Evolutionary conservation across 2,888 invertebrate genomes (phyloP), one percentile per base, ranked within the genome.

Genomic region (Erynnis tages): DNA sequence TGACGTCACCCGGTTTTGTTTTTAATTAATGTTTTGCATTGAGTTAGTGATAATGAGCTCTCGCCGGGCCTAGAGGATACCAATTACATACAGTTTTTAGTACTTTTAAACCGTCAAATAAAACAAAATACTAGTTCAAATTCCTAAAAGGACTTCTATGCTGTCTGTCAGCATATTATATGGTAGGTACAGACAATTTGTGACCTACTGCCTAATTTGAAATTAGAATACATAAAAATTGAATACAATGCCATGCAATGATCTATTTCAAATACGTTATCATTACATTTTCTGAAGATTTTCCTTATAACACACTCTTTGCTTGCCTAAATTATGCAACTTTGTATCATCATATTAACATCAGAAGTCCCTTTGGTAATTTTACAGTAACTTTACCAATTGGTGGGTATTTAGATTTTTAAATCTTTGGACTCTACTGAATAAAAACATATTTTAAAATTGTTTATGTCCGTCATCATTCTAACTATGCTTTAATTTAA

Each of bases 381-480:
- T 75, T 72, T 67, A 73, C 71, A 73, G 65, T 70, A 71, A 66
- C 62, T 69, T 76, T 79, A 79, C 86, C 85, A 78, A 81, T 82
- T 79, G 85, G 84, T 86, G 87, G 86, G 82, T 73, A 76, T 77
- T 76, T 78, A 74, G 79, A 82, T 80, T 82, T 77, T 71, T 67
- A 66, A 79, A 82, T 88, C 87, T 87, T 87, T 89, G 86, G 88
- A 85, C 78, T 79, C 77, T 77, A 73, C 73, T 74, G 77, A 69
- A 71, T 72, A 70, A 65, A 73, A 69, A 68, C 66, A 68, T 68
- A n/a, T n/a, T n/a, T 69, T 66, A 62, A 72, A 77, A 76, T 73
- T 71, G 69, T 76, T 79, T 73, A 78, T 82, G 79, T 81, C 81
- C 79, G 69, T 82, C 76, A 77, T 76, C 83, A 76, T 80, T 79